These are phyloP conservation scores for Tetraodon nigroviridis DNA, from an alignment of 2,113 vertebrate genomes.

Conservation along the genomic window DNA sequence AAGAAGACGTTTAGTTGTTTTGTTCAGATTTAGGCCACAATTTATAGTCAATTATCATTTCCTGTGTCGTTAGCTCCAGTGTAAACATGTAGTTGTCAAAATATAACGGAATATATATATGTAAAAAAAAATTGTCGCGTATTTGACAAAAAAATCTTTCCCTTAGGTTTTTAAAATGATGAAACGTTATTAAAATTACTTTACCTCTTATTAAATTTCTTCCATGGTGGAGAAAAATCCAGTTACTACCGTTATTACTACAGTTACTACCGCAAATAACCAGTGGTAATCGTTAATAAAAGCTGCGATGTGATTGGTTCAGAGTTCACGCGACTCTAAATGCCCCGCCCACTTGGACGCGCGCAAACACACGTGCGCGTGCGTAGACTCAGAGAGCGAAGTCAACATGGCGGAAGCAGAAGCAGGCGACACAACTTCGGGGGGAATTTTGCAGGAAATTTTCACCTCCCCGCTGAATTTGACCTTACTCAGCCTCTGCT, in stretches of 20 bases:
- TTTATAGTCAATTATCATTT: not conserved
- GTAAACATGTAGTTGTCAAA: too few relatives aligned
- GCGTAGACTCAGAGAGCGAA: not conserved
- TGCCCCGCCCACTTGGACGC: not conserved
- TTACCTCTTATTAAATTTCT: too few relatives aligned
- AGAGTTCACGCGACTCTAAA: not conserved
- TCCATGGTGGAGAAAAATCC: too few relatives aligned
- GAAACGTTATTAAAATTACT: too few relatives aligned
- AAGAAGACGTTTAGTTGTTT: not conserved
- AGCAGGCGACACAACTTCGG: constrained; percentile 67
- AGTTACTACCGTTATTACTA: too few relatives aligned
- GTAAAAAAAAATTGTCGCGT: too few relatives aligned
- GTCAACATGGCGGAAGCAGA: constrained; percentile 73
- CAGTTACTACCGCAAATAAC: too few relatives aligned
- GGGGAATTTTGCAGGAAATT: constrained; percentile 85
- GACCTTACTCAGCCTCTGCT: constrained; percentile 85
- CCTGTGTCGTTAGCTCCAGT: not conserved
- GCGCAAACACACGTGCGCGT: not conserved
- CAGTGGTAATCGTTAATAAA: not conserved
- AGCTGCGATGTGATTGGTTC: constrained; percentile 39
- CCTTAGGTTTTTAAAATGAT: too few relatives aligned
- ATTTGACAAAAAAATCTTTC: too few relatives aligned
- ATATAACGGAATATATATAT: too few relatives aligned
- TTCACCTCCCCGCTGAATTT: constrained; percentile 89
- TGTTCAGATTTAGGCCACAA: not conserved